Evolutionary conservation across 2,113 vertebrate genomes (phyloP).

Genomic region (Nothobranchius furzeri): DNA sequence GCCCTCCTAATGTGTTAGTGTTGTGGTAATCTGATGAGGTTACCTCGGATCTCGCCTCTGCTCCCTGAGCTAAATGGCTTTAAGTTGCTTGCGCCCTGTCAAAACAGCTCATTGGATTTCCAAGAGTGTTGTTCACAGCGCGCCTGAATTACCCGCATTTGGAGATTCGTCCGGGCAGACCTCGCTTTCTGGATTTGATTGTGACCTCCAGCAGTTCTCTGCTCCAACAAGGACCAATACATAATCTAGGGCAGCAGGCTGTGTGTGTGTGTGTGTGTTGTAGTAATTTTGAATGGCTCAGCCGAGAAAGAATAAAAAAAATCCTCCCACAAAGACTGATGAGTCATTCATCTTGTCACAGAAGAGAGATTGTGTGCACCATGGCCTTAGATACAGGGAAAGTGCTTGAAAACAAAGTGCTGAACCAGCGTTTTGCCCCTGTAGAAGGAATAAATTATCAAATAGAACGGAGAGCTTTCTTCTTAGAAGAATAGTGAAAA

Average conservation of each 20-base stretch:
- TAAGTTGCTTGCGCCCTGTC: constrained; percentile 46
- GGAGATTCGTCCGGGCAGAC: constrained; percentile 23
- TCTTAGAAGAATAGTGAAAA: constrained; percentile 52
- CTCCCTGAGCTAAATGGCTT: constrained; percentile 59
- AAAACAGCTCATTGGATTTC: constrained; percentile 57
- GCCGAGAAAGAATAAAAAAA: no score
- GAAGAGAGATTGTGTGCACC: constrained; percentile 73
- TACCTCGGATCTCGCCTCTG: constrained; percentile 41
- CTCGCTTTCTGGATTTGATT: constrained; percentile 11
- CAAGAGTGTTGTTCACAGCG: constrained; percentile 44
- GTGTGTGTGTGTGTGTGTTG: constrained; percentile 13
- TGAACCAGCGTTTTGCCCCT: constrained; percentile 65
- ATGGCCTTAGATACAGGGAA: constrained; percentile 71
- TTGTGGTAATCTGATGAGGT: constrained; percentile 64
- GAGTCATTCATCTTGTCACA: constrained; percentile 73
- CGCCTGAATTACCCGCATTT: constrained; percentile 41
- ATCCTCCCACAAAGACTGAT: constrained; percentile 59
- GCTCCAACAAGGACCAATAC: constrained; percentile 22
- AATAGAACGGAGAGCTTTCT: constrained; percentile 51
- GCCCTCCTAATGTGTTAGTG: constrained; percentile 55
- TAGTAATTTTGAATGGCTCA: constrained; percentile 22
- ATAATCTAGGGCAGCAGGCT: constrained; percentile 48
- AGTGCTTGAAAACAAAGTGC: constrained; percentile 66
- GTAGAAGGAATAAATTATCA: constrained; percentile 71
- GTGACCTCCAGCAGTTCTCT: constrained; percentile 21